Evolutionary conservation across 2,113 vertebrate genomes (phyloP), one percentile per base, ranked within the genome.

Genomic region (Silurus glanis): DNA sequence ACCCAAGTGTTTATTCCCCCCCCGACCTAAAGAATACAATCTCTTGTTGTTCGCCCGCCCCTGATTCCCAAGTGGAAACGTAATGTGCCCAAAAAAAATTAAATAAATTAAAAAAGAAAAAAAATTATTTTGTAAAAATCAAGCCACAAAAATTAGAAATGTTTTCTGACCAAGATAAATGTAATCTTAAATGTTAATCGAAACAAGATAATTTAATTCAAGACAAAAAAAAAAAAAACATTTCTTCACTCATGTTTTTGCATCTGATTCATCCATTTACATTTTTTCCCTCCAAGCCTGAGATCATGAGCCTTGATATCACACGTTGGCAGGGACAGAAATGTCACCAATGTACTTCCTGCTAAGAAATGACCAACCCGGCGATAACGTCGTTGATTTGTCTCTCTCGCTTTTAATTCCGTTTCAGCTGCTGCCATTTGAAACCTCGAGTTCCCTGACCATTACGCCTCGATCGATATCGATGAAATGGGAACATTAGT

Each of bases 231-330:
- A 95, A 97, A 95, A 95, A 95, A 96, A 96, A 93, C 94, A 69
- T n/a, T 19, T 96, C 95, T 96, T 95, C 95, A 93, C 92, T 97
- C 96, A 94, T 96, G 81, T 81, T 90, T 93, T 93, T 90, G 88
- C 95, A 96, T 97, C 74, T 13, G 72, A 75, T 75, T 53, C 8
- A 25, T 78, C 8, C 6, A 5, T 58, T 80, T 25, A 25, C 95
- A 96, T 96, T 96, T 95, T 95, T 92, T 95, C 96, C n/a, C 12
- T 2, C 23, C 6, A 91, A 90, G 96, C 96, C 97, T 96, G 92
- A 97, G 97, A 97, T 97, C 96, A 95, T 95, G 96, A 97, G 97
- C 96, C 94, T 96, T 93, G 93, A 92, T 96, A 96, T 96, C 95
- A 95, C 93, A 94, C 95, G 96, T 94, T 94, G 95, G 96, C 91